A percentile compares a stretch with the other conserved stretches of the same genome.
Evolutionary conservation across 2,888 invertebrate genomes (phyloP).

Genomic region (Drosophila parthenogenetica): DNA sequence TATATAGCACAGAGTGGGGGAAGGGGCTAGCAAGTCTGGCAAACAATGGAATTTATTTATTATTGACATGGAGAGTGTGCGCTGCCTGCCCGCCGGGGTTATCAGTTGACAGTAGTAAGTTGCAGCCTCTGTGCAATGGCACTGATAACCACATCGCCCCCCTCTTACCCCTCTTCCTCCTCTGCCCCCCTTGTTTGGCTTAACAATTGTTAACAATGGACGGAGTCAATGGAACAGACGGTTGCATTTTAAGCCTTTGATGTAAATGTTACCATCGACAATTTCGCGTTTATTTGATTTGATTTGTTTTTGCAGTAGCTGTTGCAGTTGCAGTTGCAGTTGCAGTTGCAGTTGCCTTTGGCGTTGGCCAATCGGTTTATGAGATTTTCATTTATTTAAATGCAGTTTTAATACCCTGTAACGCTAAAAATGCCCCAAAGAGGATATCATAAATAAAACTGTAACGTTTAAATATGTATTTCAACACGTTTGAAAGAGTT

Average conservation of each 20-base stretch:
- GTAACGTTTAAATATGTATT: not conserved
- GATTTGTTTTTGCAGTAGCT: slow-evolving; percentile 41
- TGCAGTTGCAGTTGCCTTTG: too few relatives aligned
- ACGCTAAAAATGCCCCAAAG: not conserved
- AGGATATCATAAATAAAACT: not conserved
- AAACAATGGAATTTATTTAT: slow-evolving; percentile 76
- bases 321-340: slow-evolving; percentile 13
- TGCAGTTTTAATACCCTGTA: slow-evolving; percentile 35
- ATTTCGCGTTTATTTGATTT: slow-evolving; percentile 52
- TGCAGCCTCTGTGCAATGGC: slow-evolving; percentile 47
- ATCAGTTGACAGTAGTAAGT: slow-evolving; percentile 69
- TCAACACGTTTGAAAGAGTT: not conserved
- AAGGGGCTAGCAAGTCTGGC: slow-evolving; percentile 24
- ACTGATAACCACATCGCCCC: slow-evolving; percentile 61
- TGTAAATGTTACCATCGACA: slow-evolving; percentile 40
- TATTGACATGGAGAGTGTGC: slow-evolving; percentile 65
- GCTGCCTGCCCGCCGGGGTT: slow-evolving; percentile 61
- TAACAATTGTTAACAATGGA: slow-evolving; percentile 9
- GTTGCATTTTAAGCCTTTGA: slow-evolving; percentile 59
- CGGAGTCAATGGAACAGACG: slow-evolving; percentile 31
- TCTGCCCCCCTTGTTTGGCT: not conserved
- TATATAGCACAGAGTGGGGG: slow-evolving; percentile 29
- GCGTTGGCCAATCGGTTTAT: slow-evolving; percentile 52
- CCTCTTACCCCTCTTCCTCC: not conserved
- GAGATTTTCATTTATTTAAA: slow-evolving; percentile 67